These are phyloP conservation scores for Drosophila pseudoobscura DNA, from an alignment of 1,140 invertebrate genomes.

Conservation along the genomic window DNA sequence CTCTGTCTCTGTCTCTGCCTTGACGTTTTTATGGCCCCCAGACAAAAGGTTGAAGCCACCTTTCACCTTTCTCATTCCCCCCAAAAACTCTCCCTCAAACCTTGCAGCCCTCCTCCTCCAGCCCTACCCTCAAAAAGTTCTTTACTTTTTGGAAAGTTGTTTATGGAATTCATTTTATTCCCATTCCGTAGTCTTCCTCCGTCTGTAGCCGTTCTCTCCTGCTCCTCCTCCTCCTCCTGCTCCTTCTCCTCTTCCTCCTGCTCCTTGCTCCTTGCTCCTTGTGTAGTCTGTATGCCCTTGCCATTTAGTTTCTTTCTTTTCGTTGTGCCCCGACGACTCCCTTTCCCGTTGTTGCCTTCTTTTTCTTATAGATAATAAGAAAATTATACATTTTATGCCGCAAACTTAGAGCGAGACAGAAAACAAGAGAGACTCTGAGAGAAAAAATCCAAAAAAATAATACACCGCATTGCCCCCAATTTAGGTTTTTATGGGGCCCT, in stretches of 20 bases:
- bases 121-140: constrained; percentile 29
- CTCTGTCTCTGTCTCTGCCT: constrained; percentile 9
- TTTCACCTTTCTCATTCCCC: constrained; percentile 27
- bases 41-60: constrained; percentile 64
- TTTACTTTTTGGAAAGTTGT: constrained; percentile 74
- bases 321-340: neutral
- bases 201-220: constrained; percentile 3
- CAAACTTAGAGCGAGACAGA: constrained; percentile 15
- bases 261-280: constrained; percentile 7
- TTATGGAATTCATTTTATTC: constrained; percentile 82
- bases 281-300: constrained; percentile 30
- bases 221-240: constrained; percentile 5
- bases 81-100: too few relatives aligned
- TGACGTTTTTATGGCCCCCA: constrained; percentile 58
- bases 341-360: constrained; percentile 37
- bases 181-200: constrained; percentile 7
- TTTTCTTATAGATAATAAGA: constrained; percentile 78
- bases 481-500: constrained; percentile 43
- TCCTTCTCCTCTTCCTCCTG: too few relatives aligned
- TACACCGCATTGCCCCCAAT: constrained; percentile 77
- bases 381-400: constrained; percentile 82
- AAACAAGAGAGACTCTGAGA: neutral
- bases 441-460: constrained; percentile 39
- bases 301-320: constrained; percentile 35
- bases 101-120: neutral